Conservation (phyloP, 2,888 invertebrate species). For the Hirtodrosophila duncani region DNA sequence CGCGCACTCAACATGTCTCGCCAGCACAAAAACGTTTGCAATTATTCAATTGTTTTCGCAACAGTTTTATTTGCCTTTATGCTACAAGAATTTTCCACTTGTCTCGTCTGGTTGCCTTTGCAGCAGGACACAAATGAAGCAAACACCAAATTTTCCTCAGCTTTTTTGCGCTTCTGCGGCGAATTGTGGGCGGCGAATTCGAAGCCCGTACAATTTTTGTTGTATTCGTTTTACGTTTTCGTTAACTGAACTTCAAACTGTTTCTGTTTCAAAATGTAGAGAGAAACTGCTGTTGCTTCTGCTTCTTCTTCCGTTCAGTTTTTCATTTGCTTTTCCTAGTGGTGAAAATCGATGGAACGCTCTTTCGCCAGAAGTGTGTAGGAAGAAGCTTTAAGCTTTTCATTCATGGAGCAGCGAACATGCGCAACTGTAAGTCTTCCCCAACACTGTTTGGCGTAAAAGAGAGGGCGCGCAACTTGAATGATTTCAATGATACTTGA, state of each 20-base stretch:
- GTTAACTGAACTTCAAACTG: too few species aligned
- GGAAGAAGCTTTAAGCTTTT: slow-evolving; percentile 33
- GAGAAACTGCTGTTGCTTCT: slow-evolving; percentile 35
- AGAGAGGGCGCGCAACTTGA: too few species aligned
- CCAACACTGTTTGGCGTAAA: too few species aligned
- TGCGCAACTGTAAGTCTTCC: too few species aligned
- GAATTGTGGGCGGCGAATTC: slow-evolving; percentile 57
- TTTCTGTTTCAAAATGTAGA: slow-evolving; percentile 45
- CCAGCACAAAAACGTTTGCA: slow-evolving; percentile 30
- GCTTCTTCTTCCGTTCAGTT: slow-evolving; percentile 30
- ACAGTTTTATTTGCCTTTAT: slow-evolving; percentile 16
- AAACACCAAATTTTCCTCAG: slow-evolving; percentile 20
- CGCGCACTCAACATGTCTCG: slow-evolving; percentile 38
- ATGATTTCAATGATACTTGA: too few species aligned
- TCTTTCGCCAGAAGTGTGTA: slow-evolving; percentile 21
- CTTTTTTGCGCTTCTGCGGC: slow-evolving; percentile 38
- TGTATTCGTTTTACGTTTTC: slow-evolving; percentile 68
- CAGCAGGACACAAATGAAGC: slow-evolving; percentile 21
- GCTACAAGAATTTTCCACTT: slow-evolving; percentile 5
- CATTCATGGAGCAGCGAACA: too few species aligned
- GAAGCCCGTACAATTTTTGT: slow-evolving; percentile 37
- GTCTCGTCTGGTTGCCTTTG: slow-evolving; percentile 27
- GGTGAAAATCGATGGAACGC: slow-evolving; percentile 60
- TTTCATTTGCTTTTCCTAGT: slow-evolving; percentile 32
- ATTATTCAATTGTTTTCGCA: slow-evolving; percentile 32